Conservation (phyloP, 2,113 vertebrate genomes). For the Columbina picui region DNA sequence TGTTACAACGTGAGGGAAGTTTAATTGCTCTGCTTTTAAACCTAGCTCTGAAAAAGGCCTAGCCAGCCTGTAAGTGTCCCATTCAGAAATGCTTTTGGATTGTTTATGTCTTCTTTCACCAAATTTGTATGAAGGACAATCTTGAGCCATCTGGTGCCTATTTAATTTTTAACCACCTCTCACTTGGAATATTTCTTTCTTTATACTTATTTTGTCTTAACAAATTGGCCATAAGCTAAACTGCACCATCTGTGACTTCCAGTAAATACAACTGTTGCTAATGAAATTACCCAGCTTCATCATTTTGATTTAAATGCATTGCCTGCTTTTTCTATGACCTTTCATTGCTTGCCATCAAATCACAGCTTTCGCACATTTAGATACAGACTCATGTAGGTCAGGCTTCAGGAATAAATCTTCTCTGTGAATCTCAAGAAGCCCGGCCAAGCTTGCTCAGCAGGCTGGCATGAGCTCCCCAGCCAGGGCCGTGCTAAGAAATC, state of each 20-base stretch:
- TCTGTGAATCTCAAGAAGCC: constrained; percentile 81
- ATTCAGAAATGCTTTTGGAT: constrained; percentile 75
- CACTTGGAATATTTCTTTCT: constrained; percentile 86
- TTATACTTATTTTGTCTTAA: constrained; percentile 86
- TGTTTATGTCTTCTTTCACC: constrained; percentile 75
- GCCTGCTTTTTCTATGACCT: constrained; percentile 93
- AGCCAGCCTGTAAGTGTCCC: constrained; percentile 61
- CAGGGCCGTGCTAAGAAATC: constrained; percentile 73
- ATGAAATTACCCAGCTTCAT: constrained; percentile 97
- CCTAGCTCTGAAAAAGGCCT: constrained; percentile 53
- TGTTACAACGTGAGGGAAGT: not conserved
- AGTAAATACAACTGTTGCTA: constrained; percentile 96
- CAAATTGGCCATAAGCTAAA: constrained; percentile 88
- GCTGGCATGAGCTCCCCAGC: constrained; percentile 83
- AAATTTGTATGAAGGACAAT: constrained; percentile 83
- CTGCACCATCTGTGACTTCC: constrained; percentile 90
- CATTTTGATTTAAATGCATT: constrained; percentile 92
- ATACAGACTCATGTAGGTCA: constrained; percentile 97
- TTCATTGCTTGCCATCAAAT: constrained; percentile 90
- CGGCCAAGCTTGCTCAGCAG: constrained; percentile 87
- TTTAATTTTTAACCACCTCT: constrained; percentile 88
- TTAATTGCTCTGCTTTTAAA: constrained; percentile 48
- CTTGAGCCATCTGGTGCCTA: constrained; percentile 84
- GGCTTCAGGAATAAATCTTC: constrained; percentile 94
- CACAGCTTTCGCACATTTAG: constrained; percentile 91